These are phyloP conservation scores for Megaceryle maxima DNA, from an alignment of 2,113 vertebrate species.

Conservation along the genomic window DNA sequence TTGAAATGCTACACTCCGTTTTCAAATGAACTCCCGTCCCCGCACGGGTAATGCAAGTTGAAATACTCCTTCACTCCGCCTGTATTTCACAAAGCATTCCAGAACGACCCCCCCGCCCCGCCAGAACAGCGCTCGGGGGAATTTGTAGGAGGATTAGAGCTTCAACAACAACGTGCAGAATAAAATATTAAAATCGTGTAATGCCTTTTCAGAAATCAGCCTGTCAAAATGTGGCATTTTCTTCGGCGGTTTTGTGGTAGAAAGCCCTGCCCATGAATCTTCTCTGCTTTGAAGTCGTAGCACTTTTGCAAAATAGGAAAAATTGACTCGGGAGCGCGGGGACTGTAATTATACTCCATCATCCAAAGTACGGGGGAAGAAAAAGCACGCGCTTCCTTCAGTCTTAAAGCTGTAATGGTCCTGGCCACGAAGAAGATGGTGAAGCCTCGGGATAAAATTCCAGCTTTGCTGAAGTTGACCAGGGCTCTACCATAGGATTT, in stretches of 20 bases:
- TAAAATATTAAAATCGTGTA: neutral
- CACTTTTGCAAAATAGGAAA: conserved; percentile 29
- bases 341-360: conserved; percentile 10
- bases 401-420: neutral
- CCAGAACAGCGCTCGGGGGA: conserved; percentile 3
- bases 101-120: neutral
- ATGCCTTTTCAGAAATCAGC: neutral
- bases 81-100: conserved; percentile 3
- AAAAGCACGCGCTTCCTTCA: neutral
- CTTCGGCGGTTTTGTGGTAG: neutral
- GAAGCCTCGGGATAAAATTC: neutral
- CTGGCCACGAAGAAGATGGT: neutral
- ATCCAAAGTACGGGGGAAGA: neutral
- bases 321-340: neutral
- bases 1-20: conserved; percentile 17
- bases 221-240: conserved; percentile 13
- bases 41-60: neutral
- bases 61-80: neutral
- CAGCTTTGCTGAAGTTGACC: neutral
- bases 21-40: neutral
- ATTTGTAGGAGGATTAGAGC: conserved; percentile 16
- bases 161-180: neutral
- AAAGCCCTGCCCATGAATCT: neutral
- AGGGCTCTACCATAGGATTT: neutral
- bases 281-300: conserved; percentile 29